Base-by-base conservation (phyloP, 2,888 invertebrate genomes). In the Scaeva pyrastri region DNA sequence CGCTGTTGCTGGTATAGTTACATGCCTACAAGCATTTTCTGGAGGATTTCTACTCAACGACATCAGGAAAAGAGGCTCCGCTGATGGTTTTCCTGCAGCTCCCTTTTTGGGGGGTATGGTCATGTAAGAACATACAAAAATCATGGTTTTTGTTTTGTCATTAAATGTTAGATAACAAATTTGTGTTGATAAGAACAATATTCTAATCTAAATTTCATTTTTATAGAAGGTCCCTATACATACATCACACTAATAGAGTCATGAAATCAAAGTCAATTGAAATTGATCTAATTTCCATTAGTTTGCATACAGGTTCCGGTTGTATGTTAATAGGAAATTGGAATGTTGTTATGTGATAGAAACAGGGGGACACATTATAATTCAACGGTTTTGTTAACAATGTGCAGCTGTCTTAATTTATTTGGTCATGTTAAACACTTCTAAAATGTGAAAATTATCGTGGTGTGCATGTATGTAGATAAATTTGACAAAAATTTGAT, bases 11-110 rank as follows among this genome's bases (percentile, higher is more conserved):
- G 95, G 95, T 86, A 92, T 96, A 81, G 94, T 96, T 41, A 97
- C 97, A 39, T 95, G 96, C 88, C 94, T 94, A 0, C 97, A 97
- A 91, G 97, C 97, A 93, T 95, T 97, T 90, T 95, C 97, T 41
- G 97, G 97, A 89, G 93, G 94, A 90, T 94, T 96, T 90, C 94
- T 97, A 82, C 95, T 96, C 90, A 95, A 94, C 91, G 96, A 96
- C 90, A 96, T 97, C 84, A 94, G 95, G 87, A 95, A 95, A 89
- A 95, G 95, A 89, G 94, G 95, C 19, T 94, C 93, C 89, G 95
- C 96, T 0, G 93, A 94, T 89, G 95, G 95, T 74, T 93, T 95
- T 86, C 94, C 95, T 58, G 93, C 95, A 36, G 94, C 94, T 91
- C 96, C 96, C 0, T 97, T 97, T 91, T 90, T 96, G 58, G 96